Conservation (phyloP, 2,113 vertebrate genomes). For the Rhipidura dahli region DNA sequence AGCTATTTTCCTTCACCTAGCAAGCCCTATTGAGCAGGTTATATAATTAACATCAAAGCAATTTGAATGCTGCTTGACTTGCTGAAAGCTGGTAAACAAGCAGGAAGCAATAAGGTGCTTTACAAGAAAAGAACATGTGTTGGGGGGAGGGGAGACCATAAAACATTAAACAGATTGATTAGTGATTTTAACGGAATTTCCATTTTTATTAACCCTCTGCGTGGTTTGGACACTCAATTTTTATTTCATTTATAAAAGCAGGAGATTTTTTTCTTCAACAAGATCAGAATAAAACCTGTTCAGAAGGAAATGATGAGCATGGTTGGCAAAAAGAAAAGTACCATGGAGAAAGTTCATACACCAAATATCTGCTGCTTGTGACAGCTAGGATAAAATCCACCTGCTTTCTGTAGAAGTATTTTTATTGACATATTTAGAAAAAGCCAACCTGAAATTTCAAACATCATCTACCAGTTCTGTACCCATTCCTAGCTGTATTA, state of each 20-base stretch:
- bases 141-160: background rate
- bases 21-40: conserved; percentile 26
- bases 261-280: background rate
- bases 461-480: background rate
- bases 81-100: conserved; percentile 41
- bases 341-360: background rate
- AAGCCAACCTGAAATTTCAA: background rate
- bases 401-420: background rate
- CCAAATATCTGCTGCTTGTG: background rate
- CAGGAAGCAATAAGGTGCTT: conserved; percentile 37
- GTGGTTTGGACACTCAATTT: background rate
- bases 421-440: background rate
- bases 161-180: conserved; percentile 32
- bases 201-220: conserved; percentile 14
- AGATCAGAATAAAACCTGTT: background rate
- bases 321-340: background rate
- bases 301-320: background rate
- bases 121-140: conserved; percentile 48
- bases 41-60: conserved; percentile 65
- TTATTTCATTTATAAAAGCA: background rate
- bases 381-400: background rate
- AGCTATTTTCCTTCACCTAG: conserved; percentile 39
- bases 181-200: conserved; percentile 21
- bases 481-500: background rate
- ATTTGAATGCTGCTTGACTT: conserved; percentile 50